Base-by-base conservation (phyloP, 2,888 invertebrate genomes). In the Eudemis profundana region DNA sequence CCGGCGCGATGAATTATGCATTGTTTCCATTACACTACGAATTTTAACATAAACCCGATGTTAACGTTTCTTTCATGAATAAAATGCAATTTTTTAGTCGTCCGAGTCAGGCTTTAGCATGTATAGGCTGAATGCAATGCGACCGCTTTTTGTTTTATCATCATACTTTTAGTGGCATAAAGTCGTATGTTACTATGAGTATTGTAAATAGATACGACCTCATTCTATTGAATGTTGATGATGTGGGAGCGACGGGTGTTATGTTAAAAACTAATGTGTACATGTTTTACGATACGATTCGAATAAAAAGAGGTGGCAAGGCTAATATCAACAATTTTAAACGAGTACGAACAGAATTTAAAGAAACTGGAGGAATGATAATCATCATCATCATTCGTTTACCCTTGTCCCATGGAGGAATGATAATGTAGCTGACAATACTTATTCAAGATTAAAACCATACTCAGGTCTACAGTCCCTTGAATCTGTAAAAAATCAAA, bases 11-110 rank as follows among this genome's bases (percentile, higher is more conserved):
- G 87, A 86, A 92, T 92, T 78, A 92, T 90, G 86, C 86, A 92
- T 90, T 84, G 90, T 89, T 90, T 91, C 87, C 90, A 92, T 91
- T 92, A 90, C 88, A 90, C 90, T 89, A 89, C 88, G 86, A 88
- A 82, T 85, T 89, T 91, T 90, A 89, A 88, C 89, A 90, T 89
- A 90, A 89, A 87, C 85, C 80, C 80, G 87, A 90, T 90, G 90
- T 90, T 88, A 87, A 89, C 81, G 87, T 88, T 87, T 86, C 83
- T 85, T 83, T 79, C 84, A 86, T 87, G 89, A 89, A 90, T 90
- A 90, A 89, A 87, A 86, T 87, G 78, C 78, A 77, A 74, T 86
- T 90, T 91, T 90, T 90, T 90, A 80, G 82, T 79, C 70, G 76
- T 68, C 71, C 75, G 74, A 74, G 76, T 78, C 74, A 70, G 69